These are phyloP conservation scores for Liodrosophila aerea DNA, from an alignment of 2,888 invertebrate species.

Conservation along the genomic window DNA sequence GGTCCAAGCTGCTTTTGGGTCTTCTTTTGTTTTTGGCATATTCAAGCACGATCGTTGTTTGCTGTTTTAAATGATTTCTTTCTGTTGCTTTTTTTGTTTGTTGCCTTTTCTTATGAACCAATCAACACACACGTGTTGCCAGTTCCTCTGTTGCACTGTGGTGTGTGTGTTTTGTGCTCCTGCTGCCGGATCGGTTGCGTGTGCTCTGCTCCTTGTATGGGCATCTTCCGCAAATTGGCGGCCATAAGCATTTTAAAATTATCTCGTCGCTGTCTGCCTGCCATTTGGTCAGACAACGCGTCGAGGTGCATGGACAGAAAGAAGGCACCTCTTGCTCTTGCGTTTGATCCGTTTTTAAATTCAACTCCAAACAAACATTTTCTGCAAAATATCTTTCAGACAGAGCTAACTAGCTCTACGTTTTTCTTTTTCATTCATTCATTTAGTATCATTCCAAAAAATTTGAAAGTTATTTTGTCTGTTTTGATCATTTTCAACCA, in stretches of 20 bases:
- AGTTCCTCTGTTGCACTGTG: conserved; percentile 5
- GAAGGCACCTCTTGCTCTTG: neutral
- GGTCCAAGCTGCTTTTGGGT: neutral
- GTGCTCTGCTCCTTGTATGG: conserved; percentile 72
- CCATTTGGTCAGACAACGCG: conserved; percentile 39
- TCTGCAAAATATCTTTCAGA: conserved; percentile 62
- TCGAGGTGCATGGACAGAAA: neutral
- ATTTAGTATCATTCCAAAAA: conserved; percentile 11
- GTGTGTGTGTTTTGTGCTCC: conserved; percentile 14
- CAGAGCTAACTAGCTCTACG: neutral
- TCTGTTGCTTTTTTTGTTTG: conserved; percentile 43
- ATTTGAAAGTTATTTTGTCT: conserved; percentile 1
- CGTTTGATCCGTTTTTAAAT: neutral
- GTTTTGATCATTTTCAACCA: no score
- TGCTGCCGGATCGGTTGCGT: conserved; percentile 46
- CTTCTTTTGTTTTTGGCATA: conserved; percentile 53
- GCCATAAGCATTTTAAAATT: conserved; percentile 76
- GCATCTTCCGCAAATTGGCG: conserved; percentile 73
- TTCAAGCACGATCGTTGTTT: conserved; percentile 72
- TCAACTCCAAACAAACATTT: conserved; percentile 43
- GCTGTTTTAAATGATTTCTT: conserved; percentile 73
- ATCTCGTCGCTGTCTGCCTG: conserved; percentile 73
- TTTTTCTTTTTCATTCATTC: neutral
- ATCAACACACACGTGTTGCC: conserved; percentile 71
- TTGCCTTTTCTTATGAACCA: conserved; percentile 73